These are phyloP conservation scores for Drosophila ananassae DNA, from an alignment of 1,140 invertebrate species.

Conservation along the genomic window DNA sequence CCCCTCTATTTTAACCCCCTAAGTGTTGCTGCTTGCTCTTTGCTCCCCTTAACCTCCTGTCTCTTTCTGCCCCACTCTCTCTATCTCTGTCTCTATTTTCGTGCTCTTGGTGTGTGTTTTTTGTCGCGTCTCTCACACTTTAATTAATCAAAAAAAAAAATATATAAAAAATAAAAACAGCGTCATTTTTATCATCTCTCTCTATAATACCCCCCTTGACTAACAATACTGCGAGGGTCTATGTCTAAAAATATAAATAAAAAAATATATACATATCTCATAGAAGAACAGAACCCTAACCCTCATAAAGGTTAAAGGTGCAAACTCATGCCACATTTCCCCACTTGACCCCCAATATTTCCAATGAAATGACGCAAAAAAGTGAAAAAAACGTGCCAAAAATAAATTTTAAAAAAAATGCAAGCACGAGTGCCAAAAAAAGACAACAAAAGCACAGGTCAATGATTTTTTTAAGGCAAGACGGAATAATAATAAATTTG, in stretches of 20 bases:
- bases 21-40: slow-evolving; percentile 50
- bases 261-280: slow-evolving; percentile 1
- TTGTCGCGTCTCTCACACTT: slow-evolving; percentile 65
- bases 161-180: slow-evolving; percentile 30
- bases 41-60: slow-evolving; percentile 33
- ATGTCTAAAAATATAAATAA: neutral
- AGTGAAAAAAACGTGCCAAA: slow-evolving; percentile 21
- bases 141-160: slow-evolving; percentile 63
- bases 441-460: neutral
- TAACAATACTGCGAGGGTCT: slow-evolving; percentile 9
- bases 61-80: slow-evolving; percentile 17
- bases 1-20: slow-evolving; percentile 22
- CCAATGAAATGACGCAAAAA: slow-evolving; percentile 30
- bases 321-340: neutral
- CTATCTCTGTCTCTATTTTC: slow-evolving; percentile 10
- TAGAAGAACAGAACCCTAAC: slow-evolving; percentile 9
- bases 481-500: slow-evolving; percentile 3
- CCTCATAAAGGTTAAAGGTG: slow-evolving; percentile 35
- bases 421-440: neutral
- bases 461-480: slow-evolving; percentile 11
- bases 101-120: slow-evolving; percentile 60
- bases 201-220: slow-evolving; percentile 38
- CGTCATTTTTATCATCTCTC: slow-evolving; percentile 5
- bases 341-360: neutral
- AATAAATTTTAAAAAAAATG: slow-evolving; percentile 36